phyloP scores from a whole-genome alignment of 2,888 invertebrate species.

The Dione juno region DNA sequence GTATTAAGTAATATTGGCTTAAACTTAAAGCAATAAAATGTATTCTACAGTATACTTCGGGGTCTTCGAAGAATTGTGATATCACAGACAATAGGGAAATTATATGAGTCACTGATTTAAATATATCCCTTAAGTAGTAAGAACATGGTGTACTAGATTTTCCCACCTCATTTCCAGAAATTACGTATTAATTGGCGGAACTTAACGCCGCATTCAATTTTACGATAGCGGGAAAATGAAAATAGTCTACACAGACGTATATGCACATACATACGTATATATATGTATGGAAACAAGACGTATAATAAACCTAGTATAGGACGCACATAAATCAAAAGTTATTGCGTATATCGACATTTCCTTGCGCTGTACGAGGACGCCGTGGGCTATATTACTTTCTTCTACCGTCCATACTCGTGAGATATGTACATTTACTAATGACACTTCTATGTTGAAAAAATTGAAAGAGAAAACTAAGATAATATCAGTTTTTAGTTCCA shows the following conservation, averaged over 20 bases:
- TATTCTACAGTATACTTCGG: not conserved
- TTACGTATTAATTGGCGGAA: too few relatives aligned
- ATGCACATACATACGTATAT: not conserved
- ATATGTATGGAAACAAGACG: not conserved
- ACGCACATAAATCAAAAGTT: constrained; percentile 27
- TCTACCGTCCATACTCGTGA: not conserved
- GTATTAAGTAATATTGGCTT: not conserved
- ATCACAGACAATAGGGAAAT: not conserved
- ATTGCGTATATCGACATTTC: constrained; percentile 28
- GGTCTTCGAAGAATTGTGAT: not conserved
- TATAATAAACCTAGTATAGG: not conserved
- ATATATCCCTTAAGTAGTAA: too few relatives aligned
- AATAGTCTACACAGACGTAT: too few relatives aligned
- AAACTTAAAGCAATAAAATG: not conserved
- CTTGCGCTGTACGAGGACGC: not conserved
- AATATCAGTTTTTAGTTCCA: too few relatives aligned
- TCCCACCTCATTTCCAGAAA: too few relatives aligned
- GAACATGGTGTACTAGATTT: too few relatives aligned
- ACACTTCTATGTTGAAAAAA: not conserved
- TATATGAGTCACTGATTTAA: too few relatives aligned
- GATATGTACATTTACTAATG: constrained; percentile 13
- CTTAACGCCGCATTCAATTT: too few relatives aligned
- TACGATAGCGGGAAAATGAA: too few relatives aligned
- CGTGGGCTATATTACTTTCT: constrained; percentile 19
- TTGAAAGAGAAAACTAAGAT: too few relatives aligned